A percentile compares a stretch with the other conserved stretches of the same genome.
phyloP scores from a whole-genome alignment of 2,888 invertebrate genomes.

The Venusia cambrica region DNA sequence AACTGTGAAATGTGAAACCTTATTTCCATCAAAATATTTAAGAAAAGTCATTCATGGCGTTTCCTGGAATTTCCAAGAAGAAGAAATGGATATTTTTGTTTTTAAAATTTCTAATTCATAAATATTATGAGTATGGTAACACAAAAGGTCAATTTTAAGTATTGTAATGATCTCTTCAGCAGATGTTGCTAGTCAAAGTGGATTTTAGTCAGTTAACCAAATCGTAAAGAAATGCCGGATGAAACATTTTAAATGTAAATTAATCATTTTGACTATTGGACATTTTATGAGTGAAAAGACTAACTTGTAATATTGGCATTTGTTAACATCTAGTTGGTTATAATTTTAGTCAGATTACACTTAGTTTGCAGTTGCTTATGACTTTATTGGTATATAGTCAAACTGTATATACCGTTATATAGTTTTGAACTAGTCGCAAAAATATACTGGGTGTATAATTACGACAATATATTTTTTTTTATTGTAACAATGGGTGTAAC shows the following conservation, averaged over 20 bases:
- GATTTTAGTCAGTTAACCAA: conserved; percentile 53
- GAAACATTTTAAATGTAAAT: conserved; percentile 1
- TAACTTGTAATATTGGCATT: conserved; percentile 3
- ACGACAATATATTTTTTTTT: conserved; percentile 12
- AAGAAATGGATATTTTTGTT: too few species aligned
- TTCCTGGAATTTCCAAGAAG: too few species aligned
- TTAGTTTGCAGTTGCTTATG: conserved; percentile 23
- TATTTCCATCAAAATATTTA: too few species aligned
- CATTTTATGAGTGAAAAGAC: neutral
- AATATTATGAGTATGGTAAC: conserved; percentile 8
- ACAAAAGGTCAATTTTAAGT: conserved; percentile 11
- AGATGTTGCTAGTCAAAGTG: conserved; percentile 74
- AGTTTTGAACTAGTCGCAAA: conserved; percentile 15
- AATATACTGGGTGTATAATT: conserved; percentile 11
- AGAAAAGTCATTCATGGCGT: too few species aligned
- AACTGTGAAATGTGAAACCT: too few species aligned
- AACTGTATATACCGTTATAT: conserved; percentile 20
- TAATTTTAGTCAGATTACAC: conserved; percentile 21
- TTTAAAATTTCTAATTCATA: conserved; percentile 2
- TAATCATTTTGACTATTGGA: neutral
- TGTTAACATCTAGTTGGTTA: conserved; percentile 16
- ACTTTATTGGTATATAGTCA: conserved; percentile 13
- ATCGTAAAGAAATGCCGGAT: conserved; percentile 25
- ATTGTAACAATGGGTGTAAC: conserved; percentile 5
- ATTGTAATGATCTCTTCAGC: conserved; percentile 62